A percentile compares a stretch with the other conserved stretches of the same genome.
These are phyloP conservation scores for Limnephilus lunatus DNA, from an alignment of 2,888 invertebrate species.

Conservation along the genomic window DNA sequence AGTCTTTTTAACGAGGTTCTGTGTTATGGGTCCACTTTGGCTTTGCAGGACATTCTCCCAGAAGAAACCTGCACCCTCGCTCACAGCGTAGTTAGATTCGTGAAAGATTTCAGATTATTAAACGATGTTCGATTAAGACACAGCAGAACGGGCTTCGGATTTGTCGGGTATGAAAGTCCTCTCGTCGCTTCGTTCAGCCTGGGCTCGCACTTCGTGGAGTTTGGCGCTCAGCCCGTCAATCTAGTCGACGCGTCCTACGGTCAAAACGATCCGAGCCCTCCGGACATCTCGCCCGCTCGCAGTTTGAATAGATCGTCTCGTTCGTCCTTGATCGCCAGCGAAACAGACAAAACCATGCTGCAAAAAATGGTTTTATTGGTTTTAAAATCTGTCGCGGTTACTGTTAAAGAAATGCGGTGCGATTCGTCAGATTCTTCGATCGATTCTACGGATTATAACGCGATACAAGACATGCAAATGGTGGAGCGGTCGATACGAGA, in stretches of 20 bases:
- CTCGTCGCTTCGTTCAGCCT: conserved; percentile 72
- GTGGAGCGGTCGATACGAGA: conserved; percentile 91
- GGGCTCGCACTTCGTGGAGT: conserved; percentile 70
- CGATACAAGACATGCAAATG: conserved; percentile 92
- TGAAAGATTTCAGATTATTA: conserved; percentile 88
- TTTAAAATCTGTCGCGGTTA: conserved; percentile 92
- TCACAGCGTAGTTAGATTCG: conserved; percentile 90
- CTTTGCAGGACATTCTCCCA: conserved; percentile 90
- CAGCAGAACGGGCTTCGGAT: conserved; percentile 74
- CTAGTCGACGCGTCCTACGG: conserved; percentile 75
- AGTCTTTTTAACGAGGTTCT: conserved; percentile 93
- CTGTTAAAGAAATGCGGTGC: conserved; percentile 92
- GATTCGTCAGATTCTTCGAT: conserved; percentile 92
- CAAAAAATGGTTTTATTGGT: conserved; percentile 93
- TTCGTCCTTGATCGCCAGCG: conserved; percentile 67
- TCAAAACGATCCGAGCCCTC: conserved; percentile 6
- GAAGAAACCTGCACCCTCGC: conserved; percentile 93
- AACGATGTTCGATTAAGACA: conserved; percentile 76
- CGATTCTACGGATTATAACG: conserved; percentile 90
- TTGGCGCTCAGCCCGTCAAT: conserved; percentile 71
- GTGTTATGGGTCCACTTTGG: conserved; percentile 93
- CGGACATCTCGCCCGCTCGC: neutral
- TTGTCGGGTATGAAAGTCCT: conserved; percentile 74
- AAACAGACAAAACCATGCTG: conserved; percentile 86
- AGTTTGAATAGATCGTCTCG: neutral